phyloP scores from a whole-genome alignment of 2,888 invertebrate genomes.

The Cabera pusaria region DNA sequence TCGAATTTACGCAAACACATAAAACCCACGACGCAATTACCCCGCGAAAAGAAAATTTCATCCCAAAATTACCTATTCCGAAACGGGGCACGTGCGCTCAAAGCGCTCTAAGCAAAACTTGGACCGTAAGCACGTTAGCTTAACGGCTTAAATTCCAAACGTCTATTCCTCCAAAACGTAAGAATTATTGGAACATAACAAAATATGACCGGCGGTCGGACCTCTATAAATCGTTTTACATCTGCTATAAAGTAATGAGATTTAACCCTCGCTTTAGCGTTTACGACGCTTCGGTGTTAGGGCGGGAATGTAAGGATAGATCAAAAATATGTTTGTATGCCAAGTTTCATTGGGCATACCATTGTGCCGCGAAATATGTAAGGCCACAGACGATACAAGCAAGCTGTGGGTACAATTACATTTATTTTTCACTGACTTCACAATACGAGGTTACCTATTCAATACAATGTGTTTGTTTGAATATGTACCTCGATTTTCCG shows the following conservation, averaged over 20 bases:
- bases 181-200: constrained; percentile 77
- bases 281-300: constrained; percentile 67
- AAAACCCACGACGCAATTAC: constrained; percentile 52
- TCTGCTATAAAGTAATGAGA: constrained; percentile 80
- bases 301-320: too few species aligned
- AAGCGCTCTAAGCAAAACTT: constrained; percentile 44
- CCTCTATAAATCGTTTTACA: constrained; percentile 77
- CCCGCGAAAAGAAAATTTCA: constrained; percentile 49
- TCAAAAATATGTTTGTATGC: constrained; percentile 58
- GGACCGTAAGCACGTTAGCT: constrained; percentile 34
- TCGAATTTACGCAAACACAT: constrained; percentile 52
- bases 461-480: too few species aligned
- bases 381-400: too few species aligned
- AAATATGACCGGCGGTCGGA: constrained; percentile 66
- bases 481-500: too few species aligned
- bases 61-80: constrained; percentile 49
- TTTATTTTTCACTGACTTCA: too few species aligned
- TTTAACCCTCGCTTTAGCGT: constrained; percentile 74
- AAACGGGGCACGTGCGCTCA: constrained; percentile 47
- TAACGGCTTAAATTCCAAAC: constrained; percentile 33
- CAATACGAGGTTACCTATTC: too few species aligned
- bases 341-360: constrained; percentile 33
- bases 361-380: too few species aligned
- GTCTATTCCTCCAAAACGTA: constrained; percentile 43
- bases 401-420: too few species aligned